Base-by-base conservation (phyloP, 1,140 invertebrate species). In the Agrilus planipennis region DNA sequence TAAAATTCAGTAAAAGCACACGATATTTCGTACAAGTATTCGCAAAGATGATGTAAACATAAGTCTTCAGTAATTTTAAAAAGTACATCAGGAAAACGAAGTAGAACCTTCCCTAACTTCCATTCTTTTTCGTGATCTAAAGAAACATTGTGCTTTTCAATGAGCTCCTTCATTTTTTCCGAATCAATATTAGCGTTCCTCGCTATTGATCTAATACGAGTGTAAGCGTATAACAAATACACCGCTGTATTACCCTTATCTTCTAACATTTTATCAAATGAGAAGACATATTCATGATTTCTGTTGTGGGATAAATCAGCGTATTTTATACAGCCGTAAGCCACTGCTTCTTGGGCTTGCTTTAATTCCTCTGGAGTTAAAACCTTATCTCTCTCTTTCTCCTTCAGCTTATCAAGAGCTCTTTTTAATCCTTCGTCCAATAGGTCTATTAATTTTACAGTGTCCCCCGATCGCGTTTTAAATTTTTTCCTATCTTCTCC, bases 401-500 rank as follows among this genome's bases (percentile, higher is more conserved):
- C 91, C 41, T 75, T 69, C 6, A 99, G 65, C 60, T 94, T 97
- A 30, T 87, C 80, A 39, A 81, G 62, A 6, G 91, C 72, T 41
- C 89, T 71, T 45, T 77, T 83, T 16, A 96, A 58, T 34, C 92
- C 95, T 76, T 99, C 95, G 57, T 98, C 83, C 4, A 99, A 65
- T n/a, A 99, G 68, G 51, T 96, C 87, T 7, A 74, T 71, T 0
- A 99, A 66, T 47, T 87, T 79, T 0, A 99, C 81, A 5, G 92
- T 95, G 48, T 99, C 94, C 4, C 95, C 94, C 20, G 93, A 97
- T 38, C 96, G 74, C 1, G 95, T 99, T 69, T 99, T 99, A 57
- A 99, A 98, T 64, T 98, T 99, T 60, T 99, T 99, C 61, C 88
- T 93, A 68, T 99, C 94, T 67, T 96, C 94, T 12, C 96, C 96